Evolutionary conservation across 2,888 invertebrate genomes (phyloP), one percentile per base, ranked within the genome.

Genomic region (Amorpha juglandis): DNA sequence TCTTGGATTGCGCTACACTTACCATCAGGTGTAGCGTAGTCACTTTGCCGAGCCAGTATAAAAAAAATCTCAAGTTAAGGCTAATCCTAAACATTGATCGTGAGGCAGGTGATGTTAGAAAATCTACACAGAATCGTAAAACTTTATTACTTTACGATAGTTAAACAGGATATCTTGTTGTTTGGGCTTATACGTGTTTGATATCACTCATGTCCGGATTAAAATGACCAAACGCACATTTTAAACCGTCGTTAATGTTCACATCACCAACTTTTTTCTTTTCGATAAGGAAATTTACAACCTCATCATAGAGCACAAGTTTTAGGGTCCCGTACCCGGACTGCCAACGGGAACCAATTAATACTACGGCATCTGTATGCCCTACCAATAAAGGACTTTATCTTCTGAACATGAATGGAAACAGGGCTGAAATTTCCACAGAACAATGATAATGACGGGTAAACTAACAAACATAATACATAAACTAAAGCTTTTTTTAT

Each of bases 201-300:
- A 72, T 74, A 69, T 71, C 69, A 73, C 70, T 75, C 80, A 70
- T 71, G 74, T 70, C 69, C 74, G 86, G 88, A 89, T 90, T 89
- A 89, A 58, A 58, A 58, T 58, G 21, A 7, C 12, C 42, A 78
- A 82, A 80, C 82, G 82, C 78, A 78, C 27, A 27, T 27, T 78
- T 74, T 76, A 77, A 74, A 77, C 76, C 73, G 73, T 69, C 74
- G 77, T 65, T 52, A 58, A 58, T 19, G 16, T 42, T 19, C 19
- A 38, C 11, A 38, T 58, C 14, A n/a, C 2, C n/a, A 3, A n/a
- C 8, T 8, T 33, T 33, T 21, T 52, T 12, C 0, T 27, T 27
- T 27, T 27, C 27, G 27, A 27, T 27, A 1, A 27, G 27, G 9
- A 6, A 27, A 14, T 35, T 55, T 38, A 38, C 16, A 2, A 16